These are phyloP conservation scores for Melanerpes formicivorus DNA, from an alignment of 2,113 vertebrate genomes.

Conservation along the genomic window DNA sequence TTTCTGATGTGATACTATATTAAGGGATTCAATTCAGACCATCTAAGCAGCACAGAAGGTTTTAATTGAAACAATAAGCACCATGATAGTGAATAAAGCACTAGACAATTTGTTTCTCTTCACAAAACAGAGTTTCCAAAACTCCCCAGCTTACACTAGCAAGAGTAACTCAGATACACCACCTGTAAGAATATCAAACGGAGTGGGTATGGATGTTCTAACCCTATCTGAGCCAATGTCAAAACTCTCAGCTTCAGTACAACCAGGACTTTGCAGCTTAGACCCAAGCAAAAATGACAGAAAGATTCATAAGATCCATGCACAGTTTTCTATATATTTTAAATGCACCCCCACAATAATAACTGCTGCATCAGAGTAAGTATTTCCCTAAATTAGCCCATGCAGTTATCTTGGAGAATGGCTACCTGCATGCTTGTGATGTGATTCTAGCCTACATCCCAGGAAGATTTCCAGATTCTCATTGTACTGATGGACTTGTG, in stretches of 20 bases:
- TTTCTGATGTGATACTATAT: background rate
- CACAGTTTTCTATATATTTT: background rate
- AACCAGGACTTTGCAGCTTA: background rate
- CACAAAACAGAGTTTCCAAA: background rate
- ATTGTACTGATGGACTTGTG: background rate
- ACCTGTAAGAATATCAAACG: background rate
- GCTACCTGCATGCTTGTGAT: background rate
- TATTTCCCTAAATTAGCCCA: background rate
- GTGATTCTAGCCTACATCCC: background rate
- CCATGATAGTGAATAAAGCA: background rate
- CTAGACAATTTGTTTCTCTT: background rate
- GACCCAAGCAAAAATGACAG: background rate
- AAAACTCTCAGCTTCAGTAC: background rate
- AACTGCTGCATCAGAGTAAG: background rate
- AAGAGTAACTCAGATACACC: background rate
- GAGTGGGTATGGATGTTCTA: background rate
- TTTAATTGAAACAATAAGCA: background rate
- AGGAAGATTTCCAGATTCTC: background rate
- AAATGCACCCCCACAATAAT: background rate
- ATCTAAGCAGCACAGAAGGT: background rate
- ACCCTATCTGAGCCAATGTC: background rate
- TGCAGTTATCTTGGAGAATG: background rate
- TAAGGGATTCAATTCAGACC: background rate
- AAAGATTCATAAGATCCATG: background rate
- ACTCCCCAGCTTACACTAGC: background rate